Conservation (phyloP, 2,797 vertebrate genomes). For the Sitta carolinensis region DNA sequence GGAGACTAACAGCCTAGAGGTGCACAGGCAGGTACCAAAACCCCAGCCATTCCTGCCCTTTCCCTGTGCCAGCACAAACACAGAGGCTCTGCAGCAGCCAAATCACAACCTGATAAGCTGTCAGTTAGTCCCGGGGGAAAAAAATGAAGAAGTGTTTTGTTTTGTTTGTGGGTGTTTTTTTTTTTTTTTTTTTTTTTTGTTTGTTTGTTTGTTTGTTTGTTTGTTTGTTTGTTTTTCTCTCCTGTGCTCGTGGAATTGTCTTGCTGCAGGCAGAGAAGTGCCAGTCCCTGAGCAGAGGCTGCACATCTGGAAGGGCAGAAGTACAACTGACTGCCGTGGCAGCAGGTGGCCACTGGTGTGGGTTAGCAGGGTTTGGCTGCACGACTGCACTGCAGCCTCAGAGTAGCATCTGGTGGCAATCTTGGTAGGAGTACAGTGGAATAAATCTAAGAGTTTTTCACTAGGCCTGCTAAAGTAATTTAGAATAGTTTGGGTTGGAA, state of each 20-base stretch:
- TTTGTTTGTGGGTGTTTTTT: too few relatives aligned
- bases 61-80: background rate
- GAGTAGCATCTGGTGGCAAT: constrained; percentile 1
- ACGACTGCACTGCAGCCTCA: background rate
- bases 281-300: background rate
- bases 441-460: background rate
- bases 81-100: background rate
- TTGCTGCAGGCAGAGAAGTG: background rate
- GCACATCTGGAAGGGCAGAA: background rate
- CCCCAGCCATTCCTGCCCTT: background rate
- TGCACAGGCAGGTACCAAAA: background rate
- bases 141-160: background rate
- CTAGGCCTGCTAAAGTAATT: background rate
- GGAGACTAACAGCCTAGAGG: background rate
- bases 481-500: background rate
- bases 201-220: too few relatives aligned
- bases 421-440: background rate
- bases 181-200: background rate
- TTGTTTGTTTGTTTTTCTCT: background rate
- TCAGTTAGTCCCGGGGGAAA: accelerated
- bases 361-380: background rate
- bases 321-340: background rate
- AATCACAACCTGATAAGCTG: background rate
- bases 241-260: background rate
- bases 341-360: background rate